Evolutionary conservation across 1,140 invertebrate genomes (phyloP).

Genomic region (Coptotermes formosanus): DNA sequence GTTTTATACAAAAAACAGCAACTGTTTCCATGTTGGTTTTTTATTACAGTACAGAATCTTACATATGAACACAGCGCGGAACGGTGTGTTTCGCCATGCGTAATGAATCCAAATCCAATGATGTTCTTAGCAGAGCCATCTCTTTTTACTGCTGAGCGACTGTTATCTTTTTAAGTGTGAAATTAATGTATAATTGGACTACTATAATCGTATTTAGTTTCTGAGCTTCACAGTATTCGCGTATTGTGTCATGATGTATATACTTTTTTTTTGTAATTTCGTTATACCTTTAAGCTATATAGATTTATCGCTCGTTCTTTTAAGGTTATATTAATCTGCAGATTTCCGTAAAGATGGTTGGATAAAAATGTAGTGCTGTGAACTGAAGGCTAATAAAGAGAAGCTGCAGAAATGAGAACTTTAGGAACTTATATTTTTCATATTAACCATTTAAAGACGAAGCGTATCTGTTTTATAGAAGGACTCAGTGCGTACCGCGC

Average conservation of each 20-base stretch:
- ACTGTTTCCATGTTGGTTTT: neutral
- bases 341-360: neutral
- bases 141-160: neutral
- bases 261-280: neutral
- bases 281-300: neutral
- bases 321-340: neutral
- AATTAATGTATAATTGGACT: constrained; percentile 20
- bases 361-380: too few species aligned
- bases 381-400: too few species aligned
- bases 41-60: constrained; percentile 17
- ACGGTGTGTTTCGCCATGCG: neutral
- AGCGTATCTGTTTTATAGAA: too few species aligned
- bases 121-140: neutral
- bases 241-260: neutral
- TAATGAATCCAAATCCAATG: neutral
- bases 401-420: too few species aligned
- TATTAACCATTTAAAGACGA: too few species aligned
- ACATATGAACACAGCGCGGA: neutral
- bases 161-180: constrained; percentile 19
- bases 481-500: too few species aligned
- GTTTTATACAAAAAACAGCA: constrained; percentile 6
- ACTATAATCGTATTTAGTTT: neutral
- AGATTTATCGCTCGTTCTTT: neutral
- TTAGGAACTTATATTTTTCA: too few species aligned
- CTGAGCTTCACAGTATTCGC: constrained; percentile 2